These are phyloP conservation scores for Betta splendens DNA, from an alignment of 2,797 vertebrate genomes.

Conservation along the genomic window DNA sequence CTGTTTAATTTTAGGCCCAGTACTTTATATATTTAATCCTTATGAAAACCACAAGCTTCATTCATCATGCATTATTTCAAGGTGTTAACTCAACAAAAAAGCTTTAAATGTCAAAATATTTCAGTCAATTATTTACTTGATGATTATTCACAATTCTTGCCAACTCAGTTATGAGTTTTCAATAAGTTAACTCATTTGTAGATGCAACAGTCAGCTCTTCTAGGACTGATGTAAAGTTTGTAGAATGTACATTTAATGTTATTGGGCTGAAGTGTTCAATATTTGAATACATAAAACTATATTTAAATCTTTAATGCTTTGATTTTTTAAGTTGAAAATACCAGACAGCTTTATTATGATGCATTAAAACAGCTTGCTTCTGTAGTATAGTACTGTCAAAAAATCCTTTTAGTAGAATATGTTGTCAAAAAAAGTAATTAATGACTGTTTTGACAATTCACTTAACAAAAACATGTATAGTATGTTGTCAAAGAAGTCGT, in stretches of 20 bases:
- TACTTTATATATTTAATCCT: too few species aligned
- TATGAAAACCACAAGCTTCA: neutral
- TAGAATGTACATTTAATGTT: slow-evolving; percentile 63
- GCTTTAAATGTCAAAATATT: slow-evolving; percentile 31
- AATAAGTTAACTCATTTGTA: neutral
- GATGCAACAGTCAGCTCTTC: slow-evolving; percentile 21
- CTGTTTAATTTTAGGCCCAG: too few species aligned
- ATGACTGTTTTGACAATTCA: too few species aligned
- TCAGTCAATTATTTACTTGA: slow-evolving; percentile 9
- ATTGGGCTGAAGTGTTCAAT: slow-evolving; percentile 27
- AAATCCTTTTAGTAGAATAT: too few species aligned
- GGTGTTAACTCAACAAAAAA: slow-evolving; percentile 1
- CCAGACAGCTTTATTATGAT: neutral
- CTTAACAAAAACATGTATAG: too few species aligned
- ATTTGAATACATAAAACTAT: slow-evolving; percentile 46
- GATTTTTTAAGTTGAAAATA: neutral
- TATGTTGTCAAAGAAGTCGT: too few species aligned
- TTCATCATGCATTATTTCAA: neutral
- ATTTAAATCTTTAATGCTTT: slow-evolving; percentile 10
- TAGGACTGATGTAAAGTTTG: slow-evolving; percentile 50
- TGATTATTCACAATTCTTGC: neutral
- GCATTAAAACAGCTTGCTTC: too few species aligned
- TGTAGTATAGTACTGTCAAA: too few species aligned
- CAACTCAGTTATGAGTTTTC: slow-evolving; percentile 10
- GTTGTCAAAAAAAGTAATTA: too few species aligned